These are phyloP conservation scores for Naja naja DNA, from an alignment of 2,113 vertebrate genomes.

Conservation along the genomic window DNA sequence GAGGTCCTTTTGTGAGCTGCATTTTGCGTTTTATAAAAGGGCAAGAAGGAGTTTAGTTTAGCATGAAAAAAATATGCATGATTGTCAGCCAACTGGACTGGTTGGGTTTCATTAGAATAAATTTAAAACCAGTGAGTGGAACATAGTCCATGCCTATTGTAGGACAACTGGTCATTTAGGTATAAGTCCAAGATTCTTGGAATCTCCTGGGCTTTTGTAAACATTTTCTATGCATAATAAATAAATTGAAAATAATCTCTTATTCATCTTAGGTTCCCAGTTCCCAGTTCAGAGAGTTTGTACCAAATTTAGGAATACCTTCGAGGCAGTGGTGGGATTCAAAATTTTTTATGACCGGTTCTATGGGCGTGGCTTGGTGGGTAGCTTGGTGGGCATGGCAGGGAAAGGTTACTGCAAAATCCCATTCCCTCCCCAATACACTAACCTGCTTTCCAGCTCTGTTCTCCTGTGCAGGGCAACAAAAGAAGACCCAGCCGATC, in stretches of 20 bases:
- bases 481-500: too few relatives aligned
- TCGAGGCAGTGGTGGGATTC: too few relatives aligned
- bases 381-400: too few relatives aligned
- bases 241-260: not conserved
- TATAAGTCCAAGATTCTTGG: not conserved
- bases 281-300: not conserved
- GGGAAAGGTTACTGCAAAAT: too few relatives aligned
- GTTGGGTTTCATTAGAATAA: not conserved
- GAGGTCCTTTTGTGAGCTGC: not conserved
- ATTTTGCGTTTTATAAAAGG: not conserved
- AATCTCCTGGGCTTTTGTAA: not conserved
- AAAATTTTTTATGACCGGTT: too few relatives aligned
- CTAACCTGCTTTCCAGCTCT: too few relatives aligned
- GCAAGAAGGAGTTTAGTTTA: not conserved
- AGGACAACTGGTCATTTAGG: too few relatives aligned
- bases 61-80: not conserved
- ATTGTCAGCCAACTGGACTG: not conserved
- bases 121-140: not conserved
- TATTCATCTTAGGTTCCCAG: not conserved
- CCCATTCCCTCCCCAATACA: too few relatives aligned
- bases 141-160: not conserved
- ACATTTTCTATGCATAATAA: not conserved
- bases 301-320: not conserved
- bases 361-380: too few relatives aligned
- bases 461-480: too few relatives aligned